Base-by-base conservation (phyloP, 2,113 vertebrate species). In the Trinectes maculatus region DNA sequence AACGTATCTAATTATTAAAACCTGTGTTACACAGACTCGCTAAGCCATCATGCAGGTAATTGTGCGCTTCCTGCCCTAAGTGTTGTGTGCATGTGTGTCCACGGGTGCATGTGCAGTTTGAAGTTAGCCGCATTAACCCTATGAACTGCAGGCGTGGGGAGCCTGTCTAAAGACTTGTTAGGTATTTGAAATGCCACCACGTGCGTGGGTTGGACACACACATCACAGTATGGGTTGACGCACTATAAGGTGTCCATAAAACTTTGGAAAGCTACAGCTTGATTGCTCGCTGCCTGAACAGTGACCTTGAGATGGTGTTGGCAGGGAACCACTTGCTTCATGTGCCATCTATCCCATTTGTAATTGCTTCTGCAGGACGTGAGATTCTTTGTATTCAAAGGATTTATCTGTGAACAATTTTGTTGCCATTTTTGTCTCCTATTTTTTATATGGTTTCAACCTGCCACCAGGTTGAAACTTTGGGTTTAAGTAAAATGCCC, bases 101-200 rank as follows among this genome's bases (percentile, higher is more conserved):
- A 16, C 4, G 4, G 31, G 37, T 51, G 52, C 64, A 54, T 84
- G 77, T 49, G 18, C 31, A 69, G 48, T 67, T 66, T 65, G 61
- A 62, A 76, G 67, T 67, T 47, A 1, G 33, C 61, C 4, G 3
- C 55, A 77, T 84, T 85, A 85, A 75, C 81, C 69, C 40, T 6
- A 11, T 43, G 52, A 61, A 78, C 68, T 54, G 24, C 18, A 37
- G 37, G 39, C 58, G 16, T 80, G 78, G 37, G 25, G 15, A 56
- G 26, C 46, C 31, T 77, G 29, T 21, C 43, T 25, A 12, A 57
- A 55, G 49, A 43, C 51, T 60, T 72, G 79, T 83, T 83, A 82
- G 12, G 29, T 37, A 5, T 60, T 28, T 71, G 59, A 49, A 39
- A 55, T 62, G 21, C 54, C 36, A 63, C 9, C 10, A 39, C 51